These are phyloP conservation scores for Corydoras maculifer DNA, from an alignment of 2,113 vertebrate species.

Conservation along the genomic window DNA sequence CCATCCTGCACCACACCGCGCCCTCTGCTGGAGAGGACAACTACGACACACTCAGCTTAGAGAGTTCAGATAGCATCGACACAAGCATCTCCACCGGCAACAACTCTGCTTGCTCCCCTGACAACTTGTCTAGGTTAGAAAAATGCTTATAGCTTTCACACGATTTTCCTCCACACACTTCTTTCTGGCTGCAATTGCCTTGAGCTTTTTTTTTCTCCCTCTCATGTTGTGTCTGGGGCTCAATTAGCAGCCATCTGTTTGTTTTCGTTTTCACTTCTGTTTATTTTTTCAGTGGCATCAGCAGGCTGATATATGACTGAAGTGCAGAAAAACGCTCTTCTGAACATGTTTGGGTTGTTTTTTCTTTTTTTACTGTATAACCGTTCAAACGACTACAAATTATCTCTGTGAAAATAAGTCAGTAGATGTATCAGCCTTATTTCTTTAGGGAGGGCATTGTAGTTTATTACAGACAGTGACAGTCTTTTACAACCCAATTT, in stretches of 20 bases:
- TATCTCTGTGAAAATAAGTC: too few species aligned
- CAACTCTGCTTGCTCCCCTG: constrained; percentile 88
- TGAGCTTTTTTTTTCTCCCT: not conserved
- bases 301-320: too few species aligned
- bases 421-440: too few species aligned
- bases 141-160: not conserved
- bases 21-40: constrained; percentile 69
- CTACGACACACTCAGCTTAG: constrained; percentile 91
- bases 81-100: constrained; percentile 88
- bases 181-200: too few species aligned
- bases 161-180: too few species aligned
- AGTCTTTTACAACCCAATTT: not conserved
- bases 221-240: not conserved
- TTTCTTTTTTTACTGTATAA: too few species aligned
- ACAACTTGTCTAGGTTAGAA: constrained; percentile 72
- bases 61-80: constrained; percentile 97
- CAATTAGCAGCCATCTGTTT: constrained; percentile 15
- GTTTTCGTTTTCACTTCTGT: not conserved
- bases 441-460: too few species aligned
- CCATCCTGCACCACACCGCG: constrained; percentile 85
- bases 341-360: too few species aligned
- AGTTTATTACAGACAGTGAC: too few species aligned
- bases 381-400: too few species aligned
- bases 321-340: too few species aligned
- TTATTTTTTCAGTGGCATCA: too few species aligned